Evolutionary conservation across 1,140 invertebrate genomes (phyloP).

Genomic region (Trialeurodes vaporariorum): DNA sequence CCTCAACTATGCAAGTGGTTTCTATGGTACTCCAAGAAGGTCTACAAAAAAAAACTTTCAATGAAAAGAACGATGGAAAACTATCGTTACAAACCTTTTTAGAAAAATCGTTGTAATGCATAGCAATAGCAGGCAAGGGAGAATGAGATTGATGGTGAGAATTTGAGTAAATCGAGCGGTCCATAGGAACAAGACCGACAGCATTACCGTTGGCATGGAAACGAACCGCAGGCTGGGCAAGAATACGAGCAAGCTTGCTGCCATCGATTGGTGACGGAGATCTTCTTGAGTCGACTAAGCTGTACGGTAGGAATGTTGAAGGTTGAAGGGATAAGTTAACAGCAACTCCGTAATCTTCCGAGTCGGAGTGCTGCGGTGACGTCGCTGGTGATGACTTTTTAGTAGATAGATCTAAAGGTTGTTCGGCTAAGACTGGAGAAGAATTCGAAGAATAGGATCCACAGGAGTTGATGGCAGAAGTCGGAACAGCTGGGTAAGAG

Average conservation of each 20-base stretch:
- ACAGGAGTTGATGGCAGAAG: constrained; percentile 10
- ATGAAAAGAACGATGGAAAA: neutral
- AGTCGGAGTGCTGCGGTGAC: constrained; percentile 28
- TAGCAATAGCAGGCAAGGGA: constrained; percentile 36
- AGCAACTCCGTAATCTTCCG: constrained; percentile 21
- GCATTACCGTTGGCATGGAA: constrained; percentile 21
- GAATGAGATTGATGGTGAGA: constrained; percentile 38
- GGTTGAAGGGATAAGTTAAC: constrained; percentile 27
- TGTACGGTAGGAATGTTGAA: constrained; percentile 15
- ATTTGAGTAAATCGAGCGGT: constrained; percentile 47
- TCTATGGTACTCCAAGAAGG: constrained; percentile 1
- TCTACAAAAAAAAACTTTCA: neutral
- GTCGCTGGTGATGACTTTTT: constrained; percentile 47
- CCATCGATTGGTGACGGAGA: constrained; percentile 17
- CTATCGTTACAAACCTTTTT: too few relatives aligned
- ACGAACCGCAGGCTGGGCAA: constrained; percentile 6
- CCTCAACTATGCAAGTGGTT: too few relatives aligned
- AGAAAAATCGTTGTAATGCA: constrained; percentile 19
- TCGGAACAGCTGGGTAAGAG: constrained; percentile 11
- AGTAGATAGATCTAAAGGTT: constrained; percentile 78
- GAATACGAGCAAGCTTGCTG: neutral
- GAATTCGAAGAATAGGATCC: constrained; percentile 24
- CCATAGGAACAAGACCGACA: constrained; percentile 41
- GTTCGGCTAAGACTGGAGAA: constrained; percentile 40
- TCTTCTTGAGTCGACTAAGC: constrained; percentile 28